Evolutionary conservation across 2,888 invertebrate species (phyloP), one percentile per base, ranked within the genome.

Genomic region (Dasypogon diadema): DNA sequence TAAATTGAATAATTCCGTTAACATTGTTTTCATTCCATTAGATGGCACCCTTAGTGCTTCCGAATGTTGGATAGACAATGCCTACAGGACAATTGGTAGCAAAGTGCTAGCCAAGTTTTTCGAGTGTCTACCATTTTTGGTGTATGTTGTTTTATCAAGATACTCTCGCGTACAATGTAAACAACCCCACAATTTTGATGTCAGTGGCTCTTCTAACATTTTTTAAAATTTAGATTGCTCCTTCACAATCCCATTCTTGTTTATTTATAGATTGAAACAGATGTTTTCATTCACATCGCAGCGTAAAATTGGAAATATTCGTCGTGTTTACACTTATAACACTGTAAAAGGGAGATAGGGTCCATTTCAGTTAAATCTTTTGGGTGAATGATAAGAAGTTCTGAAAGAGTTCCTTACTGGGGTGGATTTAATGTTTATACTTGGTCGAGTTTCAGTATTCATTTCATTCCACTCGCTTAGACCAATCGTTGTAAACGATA

Each of bases 21-120:
- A 72, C 72, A 72, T 54, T 72, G 70, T 70, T 70, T 51, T 46
- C 70, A 54, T 70, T 70, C 34, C 63, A 63, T 63, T 63, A 60
- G 26, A 10, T n/a, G 26, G 8, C 51, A 51, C 30, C 18, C 30
- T 60, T 34, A 72, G 16, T 24, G 30, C 18, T 30, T 51, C 16
- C 26, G 24, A 48, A 24, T 68, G 46, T 26, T 68, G 22, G 3
- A 26, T 21, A 22, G 42, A 4, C 12, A 10, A 10, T 18, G 42
- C 2, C 34, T 6, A 30, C 34, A 30, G 10, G 0, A 30, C 0
- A 30, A 30, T n/a, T n/a, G n/a, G n/a, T n/a, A n/a, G n/a, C n/a
- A n/a, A n/a, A n/a, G n/a, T 10, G 10, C 10, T 10, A 30, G 10
- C 6, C 34, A 30, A 30, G 30, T 30, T 30, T 30, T 30, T n/a